Conservation (phyloP, 2,888 invertebrate species). For the Pheosia gnoma region DNA sequence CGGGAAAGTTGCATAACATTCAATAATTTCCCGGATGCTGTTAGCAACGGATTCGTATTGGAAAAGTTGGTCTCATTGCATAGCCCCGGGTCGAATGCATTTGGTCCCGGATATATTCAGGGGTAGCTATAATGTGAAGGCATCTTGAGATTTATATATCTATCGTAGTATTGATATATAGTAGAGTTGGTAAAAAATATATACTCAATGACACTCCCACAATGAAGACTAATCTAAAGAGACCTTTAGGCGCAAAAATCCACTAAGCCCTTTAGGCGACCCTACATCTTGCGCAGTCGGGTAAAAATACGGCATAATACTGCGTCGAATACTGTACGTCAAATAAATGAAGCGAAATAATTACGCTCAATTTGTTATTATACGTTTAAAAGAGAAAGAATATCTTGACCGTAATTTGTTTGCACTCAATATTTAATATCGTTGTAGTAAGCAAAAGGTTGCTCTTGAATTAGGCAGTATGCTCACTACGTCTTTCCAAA, state of each 20-base stretch:
- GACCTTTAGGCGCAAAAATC: too few relatives aligned
- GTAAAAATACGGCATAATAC: too few relatives aligned
- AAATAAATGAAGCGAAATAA: slow-evolving; percentile 27
- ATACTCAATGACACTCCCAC: too few relatives aligned
- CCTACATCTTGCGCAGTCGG: too few relatives aligned
- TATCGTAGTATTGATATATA: too few relatives aligned
- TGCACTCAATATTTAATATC: background rate
- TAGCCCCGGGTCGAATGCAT: slow-evolving; percentile 14
- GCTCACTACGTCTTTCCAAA: too few relatives aligned
- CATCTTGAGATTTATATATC: background rate
- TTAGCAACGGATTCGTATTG: slow-evolving; percentile 48
- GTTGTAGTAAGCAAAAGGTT: background rate
- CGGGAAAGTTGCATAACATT: slow-evolving; percentile 29
- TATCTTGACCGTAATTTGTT: slow-evolving; percentile 1
- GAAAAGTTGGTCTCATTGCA: slow-evolving; percentile 42
- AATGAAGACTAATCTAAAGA: too few relatives aligned
- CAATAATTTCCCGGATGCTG: slow-evolving; percentile 41
- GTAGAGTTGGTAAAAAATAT: too few relatives aligned
- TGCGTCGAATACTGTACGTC: slow-evolving; percentile 15
- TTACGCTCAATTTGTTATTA: slow-evolving; percentile 32
- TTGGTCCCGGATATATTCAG: background rate
- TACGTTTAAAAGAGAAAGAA: background rate
- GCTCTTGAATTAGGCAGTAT: background rate
- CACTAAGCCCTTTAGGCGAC: too few relatives aligned
- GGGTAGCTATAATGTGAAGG: background rate